Evolutionary conservation across 2,888 invertebrate species (phyloP).

Genomic region (Helobdella robusta): DNA sequence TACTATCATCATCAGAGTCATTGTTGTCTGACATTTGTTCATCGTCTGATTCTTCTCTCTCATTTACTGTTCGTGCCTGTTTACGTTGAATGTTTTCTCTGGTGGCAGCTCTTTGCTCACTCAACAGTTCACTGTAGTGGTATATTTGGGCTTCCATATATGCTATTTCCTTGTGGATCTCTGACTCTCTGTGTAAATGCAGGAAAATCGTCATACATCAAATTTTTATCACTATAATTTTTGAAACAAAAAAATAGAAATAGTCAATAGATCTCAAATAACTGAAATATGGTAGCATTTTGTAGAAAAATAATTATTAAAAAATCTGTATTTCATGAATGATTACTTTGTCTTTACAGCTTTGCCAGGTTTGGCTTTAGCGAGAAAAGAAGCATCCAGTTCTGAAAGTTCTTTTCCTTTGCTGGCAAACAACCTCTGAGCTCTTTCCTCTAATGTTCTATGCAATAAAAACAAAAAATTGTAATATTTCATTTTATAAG

Average conservation of each 20-base stretch:
- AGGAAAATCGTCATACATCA: no score
- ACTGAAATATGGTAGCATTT: no score
- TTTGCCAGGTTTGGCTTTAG: constrained; percentile 74
- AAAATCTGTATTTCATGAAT: not conserved
- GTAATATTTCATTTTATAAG: not conserved
- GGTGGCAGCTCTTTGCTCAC: constrained; percentile 75
- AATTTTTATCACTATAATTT: no score
- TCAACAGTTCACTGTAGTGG: constrained; percentile 71
- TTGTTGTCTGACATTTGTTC: constrained; percentile 40
- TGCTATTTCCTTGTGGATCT: constrained; percentile 75
- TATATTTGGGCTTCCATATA: constrained; percentile 80
- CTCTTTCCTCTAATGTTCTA: constrained; percentile 85
- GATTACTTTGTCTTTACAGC: constrained; percentile 45
- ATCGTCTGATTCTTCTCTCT: constrained; percentile 60
- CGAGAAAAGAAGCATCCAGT: constrained; percentile 78
- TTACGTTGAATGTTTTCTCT: constrained; percentile 97
- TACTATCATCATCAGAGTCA: constrained; percentile 57
- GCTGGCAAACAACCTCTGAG: constrained; percentile 81
- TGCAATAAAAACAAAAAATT: constrained; percentile 29
- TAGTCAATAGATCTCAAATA: no score
- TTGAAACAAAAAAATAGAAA: no score
- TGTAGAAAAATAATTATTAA: not conserved
- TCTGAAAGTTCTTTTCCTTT: constrained; percentile 77
- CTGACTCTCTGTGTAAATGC: constrained; percentile 44
- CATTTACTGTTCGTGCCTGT: constrained; percentile 70